Base-by-base conservation (phyloP, 2,888 invertebrate genomes). In the Sycophila texana region DNA sequence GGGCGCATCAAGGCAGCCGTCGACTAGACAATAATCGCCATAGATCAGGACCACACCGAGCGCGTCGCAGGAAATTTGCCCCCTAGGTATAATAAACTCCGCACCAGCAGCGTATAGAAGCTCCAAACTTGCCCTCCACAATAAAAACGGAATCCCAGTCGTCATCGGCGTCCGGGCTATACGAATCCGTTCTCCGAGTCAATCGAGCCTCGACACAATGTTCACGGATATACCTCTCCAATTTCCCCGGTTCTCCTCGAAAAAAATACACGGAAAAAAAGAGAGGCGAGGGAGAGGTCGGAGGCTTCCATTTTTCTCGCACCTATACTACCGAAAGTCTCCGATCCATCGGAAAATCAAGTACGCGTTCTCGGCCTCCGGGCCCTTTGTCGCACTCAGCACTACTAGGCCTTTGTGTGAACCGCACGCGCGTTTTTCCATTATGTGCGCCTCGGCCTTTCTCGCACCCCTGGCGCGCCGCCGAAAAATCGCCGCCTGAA, bases 401-500 rank as follows among this genome's bases (percentile, higher is more conserved):
- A 13, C 0, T 14, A 20, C 13, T 22, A 13, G 13, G 20, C 22
- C 47, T 47, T 63, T 63, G n/a, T 30, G 39, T 47, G 4, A n/a
- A 16, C 53, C 55, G 51, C 30, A 16, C 22, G 26, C 51, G 39
- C 26, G n/a, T 53, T 55, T 61, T 47, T 70, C 68, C 55, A 55
- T 70, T 61, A 18, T 60, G 20, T 68, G 61, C 47, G 75, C 22
- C 51, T 67, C 53, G 22, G 66, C 26, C 66, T 58, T 66, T 57
- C 18, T 18, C 18, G 57, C 49, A 30, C 58, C 49, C 51, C 20
- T 39, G 51, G 53, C 55, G 71, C 78, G 72, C 51, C 18, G 65
- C 51, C 60, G 76, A 70, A 65, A 70, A 70, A 63, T 76, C 70
- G 67, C 60, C 74, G 68, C 58, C 73, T 67, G 66, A 53, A 73